Percentiles rank a stretch among this genome's conserved stretches.
Evolutionary conservation across 2,113 vertebrate species (phyloP).

Genomic region (Cyphomyrus plagiostoma): DNA sequence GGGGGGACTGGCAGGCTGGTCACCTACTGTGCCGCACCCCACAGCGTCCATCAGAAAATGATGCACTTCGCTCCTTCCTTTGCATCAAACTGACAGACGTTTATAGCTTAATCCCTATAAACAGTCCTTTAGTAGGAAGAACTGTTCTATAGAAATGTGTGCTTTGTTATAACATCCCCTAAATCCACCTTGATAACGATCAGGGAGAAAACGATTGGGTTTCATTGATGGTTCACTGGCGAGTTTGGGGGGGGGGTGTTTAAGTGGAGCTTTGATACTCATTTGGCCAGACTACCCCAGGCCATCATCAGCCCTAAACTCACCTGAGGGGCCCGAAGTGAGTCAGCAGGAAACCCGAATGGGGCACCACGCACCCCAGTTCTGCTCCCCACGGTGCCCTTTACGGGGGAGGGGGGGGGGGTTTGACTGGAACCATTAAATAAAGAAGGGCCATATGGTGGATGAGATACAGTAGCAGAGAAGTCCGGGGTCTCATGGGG

Average conservation of each 20-base stretch:
- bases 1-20: background rate
- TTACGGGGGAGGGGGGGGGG: constrained; percentile 11
- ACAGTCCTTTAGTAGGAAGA: background rate
- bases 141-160: background rate
- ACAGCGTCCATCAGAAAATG: background rate
- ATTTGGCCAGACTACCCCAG: background rate
- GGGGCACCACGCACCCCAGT: too few relatives aligned
- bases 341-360: background rate
- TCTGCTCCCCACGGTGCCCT: background rate
- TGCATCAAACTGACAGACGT: background rate
- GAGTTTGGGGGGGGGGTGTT: background rate
- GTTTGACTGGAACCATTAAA: constrained; percentile 36
- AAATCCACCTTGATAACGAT: background rate
- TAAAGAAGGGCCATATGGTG: background rate
- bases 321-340: background rate
- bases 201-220: background rate
- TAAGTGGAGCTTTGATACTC: background rate
- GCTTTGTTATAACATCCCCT: background rate
- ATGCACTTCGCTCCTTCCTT: background rate
- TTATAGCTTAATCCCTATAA: background rate
- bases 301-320: background rate
- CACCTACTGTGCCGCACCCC: background rate
- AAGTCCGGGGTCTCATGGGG: background rate
- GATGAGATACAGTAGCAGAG: constrained; percentile 39
- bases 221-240: background rate